phyloP scores from a whole-genome alignment of 1,140 invertebrate genomes.

The Drosophila sturtevanti region DNA sequence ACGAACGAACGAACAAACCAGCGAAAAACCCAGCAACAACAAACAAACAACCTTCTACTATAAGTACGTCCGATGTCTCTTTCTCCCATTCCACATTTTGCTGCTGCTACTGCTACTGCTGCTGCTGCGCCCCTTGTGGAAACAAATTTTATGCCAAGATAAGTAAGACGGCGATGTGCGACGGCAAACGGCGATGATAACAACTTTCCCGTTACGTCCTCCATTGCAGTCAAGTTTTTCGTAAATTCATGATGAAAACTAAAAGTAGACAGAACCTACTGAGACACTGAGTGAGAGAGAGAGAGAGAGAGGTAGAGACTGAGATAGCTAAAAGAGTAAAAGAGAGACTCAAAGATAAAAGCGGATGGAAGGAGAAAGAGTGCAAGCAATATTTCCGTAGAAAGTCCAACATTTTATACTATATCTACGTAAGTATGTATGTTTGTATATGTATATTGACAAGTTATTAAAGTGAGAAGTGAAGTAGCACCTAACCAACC shows the following conservation, averaged over 20 bases:
- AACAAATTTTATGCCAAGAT: conserved; percentile 80
- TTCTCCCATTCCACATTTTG: not conserved
- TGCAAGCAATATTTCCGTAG: conserved; percentile 24
- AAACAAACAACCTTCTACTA: not conserved
- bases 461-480: conserved; percentile 72
- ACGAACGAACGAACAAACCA: too few relatives aligned
- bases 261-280: conserved; percentile 56
- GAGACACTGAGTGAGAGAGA: conserved; percentile 13
- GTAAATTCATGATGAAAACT: conserved; percentile 79
- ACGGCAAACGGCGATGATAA: conserved; percentile 45
- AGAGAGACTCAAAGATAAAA: not conserved
- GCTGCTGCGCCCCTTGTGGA: conserved; percentile 49
- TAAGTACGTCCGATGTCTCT: conserved; percentile 12
- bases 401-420: conserved; percentile 40
- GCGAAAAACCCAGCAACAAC: conserved; percentile 14
- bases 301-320: not conserved
- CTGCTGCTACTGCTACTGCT: too few relatives aligned
- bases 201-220: conserved; percentile 49
- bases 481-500: conserved; percentile 9
- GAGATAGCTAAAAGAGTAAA: not conserved
- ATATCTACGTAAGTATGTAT: not conserved
- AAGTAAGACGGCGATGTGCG: conserved; percentile 49
- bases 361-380: conserved; percentile 10
- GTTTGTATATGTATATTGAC: conserved; percentile 55
- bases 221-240: conserved; percentile 56